Base-by-base conservation (phyloP, 2,888 invertebrate genomes). In the Pristionchus arcanus region DNA sequence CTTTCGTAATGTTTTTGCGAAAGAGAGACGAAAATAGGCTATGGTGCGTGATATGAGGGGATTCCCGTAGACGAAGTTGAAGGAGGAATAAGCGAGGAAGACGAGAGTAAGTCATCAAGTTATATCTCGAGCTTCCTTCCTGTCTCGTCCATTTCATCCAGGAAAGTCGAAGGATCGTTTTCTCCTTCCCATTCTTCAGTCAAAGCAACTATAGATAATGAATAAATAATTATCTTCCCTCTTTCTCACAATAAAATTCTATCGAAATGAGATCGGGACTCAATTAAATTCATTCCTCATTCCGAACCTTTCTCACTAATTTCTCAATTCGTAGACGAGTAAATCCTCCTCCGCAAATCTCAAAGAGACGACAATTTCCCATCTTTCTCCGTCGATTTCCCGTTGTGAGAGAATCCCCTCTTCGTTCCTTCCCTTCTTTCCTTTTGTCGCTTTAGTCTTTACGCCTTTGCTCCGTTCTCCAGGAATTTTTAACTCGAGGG, bases 291-390 rank as follows among this genome's bases (percentile, higher is more conserved):
- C 28, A 5, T 34, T 19, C 31, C 34, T 5, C 31, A 31, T 71
- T 71, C 71, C 28, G 71, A 71, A 71, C 71, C 13, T 59, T 34
- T 71, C 71, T 34, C 71, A 28, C 71, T 28, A 71, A 31, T 71
- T 71, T 28, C 34, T 19, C 71, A 71, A 7, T 19, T 28, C 28
- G 63, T 16, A n/a, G 63, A n/a, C 21, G 66, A 25, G 66, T 21
- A 19, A 28, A 34, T 66, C 66, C 66, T 25, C n/a, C 66, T 21
- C 63, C n/a, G 25, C 66, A 25, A 66, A 28, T n/a, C n/a, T 31
- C 71, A 15, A 66, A 66, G n/a, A 66, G 55, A 66, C 66, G 66
- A 66, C 28, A 13, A 66, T 66, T 66, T 66, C 66, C 25, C 66
- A 66, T n/a, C 66, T 55, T 55, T 55, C 55, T 55, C 66, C 66